Evolutionary conservation across 1,140 invertebrate species (phyloP), one percentile per base, ranked within the genome.

Genomic region (Kradibia gibbosae): DNA sequence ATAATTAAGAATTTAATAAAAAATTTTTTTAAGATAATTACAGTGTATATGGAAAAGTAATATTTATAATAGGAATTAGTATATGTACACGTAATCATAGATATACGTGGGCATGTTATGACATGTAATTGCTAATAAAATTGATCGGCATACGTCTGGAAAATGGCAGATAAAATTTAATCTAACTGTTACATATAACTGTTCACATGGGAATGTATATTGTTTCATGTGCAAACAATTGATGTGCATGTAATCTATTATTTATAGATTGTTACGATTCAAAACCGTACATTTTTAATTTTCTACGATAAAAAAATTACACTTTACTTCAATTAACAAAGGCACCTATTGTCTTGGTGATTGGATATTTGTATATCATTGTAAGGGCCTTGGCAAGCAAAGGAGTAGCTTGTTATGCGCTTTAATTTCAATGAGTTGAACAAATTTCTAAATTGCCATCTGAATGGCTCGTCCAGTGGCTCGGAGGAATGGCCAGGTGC

Each of bases 291-390:
- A n/a, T n/a, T n/a, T n/a, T n/a, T 2, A 28, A 60, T 60, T 60
- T 60, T 60, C 5, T 2, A 60, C 4, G 34, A 22, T n/a, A 20
- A 39, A 5, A 7, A 34, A 67, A 22, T 15, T 67, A 36, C 36
- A 36, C 36, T 65, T 13, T 1, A 39, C 62, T 10, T 10, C 17
- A 39, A 4, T 67, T 10, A 0, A 67, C 3, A 17, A 39, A 39
- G 34, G 17, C 7, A 2, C 5, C 36, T 65, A 0, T 1, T 67
- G 0, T 50, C 45, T 48, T 7, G 45, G 45, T 48, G 45, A 8
- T 45, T 45, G 42, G 39, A 71, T 71, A 71, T 71, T 42, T 45
- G n/a, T n/a, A 71, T 45, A 45, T 71, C 28, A 20, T 42, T 71
- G 42, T 71, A 71, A 8, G 13, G 13, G 42, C 42, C 42, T 13